These are phyloP conservation scores for Drosophila macrothrix DNA, from an alignment of 2,888 invertebrate species.

Conservation along the genomic window DNA sequence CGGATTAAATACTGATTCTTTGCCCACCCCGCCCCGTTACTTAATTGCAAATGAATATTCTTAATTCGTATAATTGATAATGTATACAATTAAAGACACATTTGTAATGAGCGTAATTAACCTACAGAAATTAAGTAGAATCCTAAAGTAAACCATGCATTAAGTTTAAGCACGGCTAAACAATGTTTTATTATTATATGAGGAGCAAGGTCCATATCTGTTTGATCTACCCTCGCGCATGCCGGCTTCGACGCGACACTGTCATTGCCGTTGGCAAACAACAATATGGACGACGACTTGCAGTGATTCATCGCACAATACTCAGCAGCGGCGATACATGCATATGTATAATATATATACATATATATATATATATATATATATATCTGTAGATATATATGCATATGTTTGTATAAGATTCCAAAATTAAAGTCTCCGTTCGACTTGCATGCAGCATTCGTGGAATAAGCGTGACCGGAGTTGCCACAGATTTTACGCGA, in stretches of 20 bases:
- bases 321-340: slow-evolving; percentile 21
- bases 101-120: neutral
- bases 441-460: slow-evolving; percentile 23
- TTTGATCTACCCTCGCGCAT: slow-evolving; percentile 25
- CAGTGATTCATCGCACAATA: slow-evolving; percentile 48
- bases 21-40: neutral
- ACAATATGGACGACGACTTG: slow-evolving; percentile 31
- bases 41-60: neutral
- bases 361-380: neutral
- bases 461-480: slow-evolving; percentile 31
- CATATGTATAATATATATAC: neutral
- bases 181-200: no score
- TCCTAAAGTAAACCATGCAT: neutral
- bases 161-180: neutral
- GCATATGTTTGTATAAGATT: slow-evolving; percentile 16
- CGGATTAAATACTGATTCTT: neutral
- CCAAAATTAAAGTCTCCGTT: slow-evolving; percentile 33
- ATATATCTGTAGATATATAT: neutral
- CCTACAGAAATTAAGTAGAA: neutral
- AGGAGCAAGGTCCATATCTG: neutral
- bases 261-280: slow-evolving; percentile 25
- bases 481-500: slow-evolving; percentile 21
- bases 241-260: slow-evolving; percentile 32
- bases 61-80: neutral
- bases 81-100: neutral